Evolutionary conservation across 1,140 invertebrate genomes (phyloP), one percentile per base, ranked within the genome.

Genomic region (Drosophila leontia): DNA sequence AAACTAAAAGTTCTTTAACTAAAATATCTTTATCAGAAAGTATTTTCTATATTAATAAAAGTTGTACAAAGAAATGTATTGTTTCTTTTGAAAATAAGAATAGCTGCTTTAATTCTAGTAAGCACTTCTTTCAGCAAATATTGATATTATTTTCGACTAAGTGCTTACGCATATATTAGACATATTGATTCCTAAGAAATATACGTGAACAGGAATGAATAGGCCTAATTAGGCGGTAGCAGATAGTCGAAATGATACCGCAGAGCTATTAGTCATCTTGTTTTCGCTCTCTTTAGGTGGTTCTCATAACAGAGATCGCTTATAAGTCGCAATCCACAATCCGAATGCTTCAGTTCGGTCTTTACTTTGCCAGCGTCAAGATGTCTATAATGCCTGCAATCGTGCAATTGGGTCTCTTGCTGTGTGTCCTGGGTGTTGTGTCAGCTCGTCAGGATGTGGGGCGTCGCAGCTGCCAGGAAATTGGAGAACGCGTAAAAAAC

Each of bases 401-500:
- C 23, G 29, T 35, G 4, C 32, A 13, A n/a, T 3, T 74, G 8
- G 23, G 19, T 8, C 47, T 81, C 8, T 67, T 75, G 19, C 48
- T 60, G 8, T 37, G 41, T 15, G 11, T 75, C 50, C 37, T 88
- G 12, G 34, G 41, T 41, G 37, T 41, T 42, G 65, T 57, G 15
- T 17, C 29, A 37, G 75, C 75, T 8, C 23, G 19, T 1, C 56
- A 69, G 45, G 57, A 67, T 37, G 1, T 39, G 1, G 32, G 45
- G 3, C 13, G 15, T 11, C 26, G 1, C 2, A 69, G 62, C 26
- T 92, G 91, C 39, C 51, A 59, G 0, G 12, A n/a, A 17, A 76
- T 65, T 48, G 72, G 76, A n/a, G 72, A 75, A 47, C 81, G 77
- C 83, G 91, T 92, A 61, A 82, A 82, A 80, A 7, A 57, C 8